Conservation (phyloP, 2,797 vertebrate species). For the Ctenosaura bakeri region DNA sequence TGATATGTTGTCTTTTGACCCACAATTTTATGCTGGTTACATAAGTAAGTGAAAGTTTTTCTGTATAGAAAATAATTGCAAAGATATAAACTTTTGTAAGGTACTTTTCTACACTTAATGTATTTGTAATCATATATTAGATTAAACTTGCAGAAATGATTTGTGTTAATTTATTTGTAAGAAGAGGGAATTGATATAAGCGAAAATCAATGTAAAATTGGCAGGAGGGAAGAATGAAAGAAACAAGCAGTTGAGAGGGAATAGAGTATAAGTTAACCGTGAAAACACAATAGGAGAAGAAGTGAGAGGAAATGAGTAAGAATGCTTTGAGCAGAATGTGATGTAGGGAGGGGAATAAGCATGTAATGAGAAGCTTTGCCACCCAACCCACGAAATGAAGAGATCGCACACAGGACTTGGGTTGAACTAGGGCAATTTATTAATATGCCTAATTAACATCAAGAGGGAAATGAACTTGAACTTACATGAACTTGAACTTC, state of each 20-base stretch:
- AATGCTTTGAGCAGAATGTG: not conserved
- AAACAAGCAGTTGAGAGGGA: not conserved
- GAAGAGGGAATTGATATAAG: not conserved
- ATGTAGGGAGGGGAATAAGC: not conserved
- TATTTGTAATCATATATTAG: not conserved
- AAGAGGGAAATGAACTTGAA: too few species aligned
- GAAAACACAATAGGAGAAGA: not conserved
- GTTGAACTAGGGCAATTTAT: too few species aligned
- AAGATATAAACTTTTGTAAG: not conserved
- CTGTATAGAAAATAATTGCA: not conserved
- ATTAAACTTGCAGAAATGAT: not conserved
- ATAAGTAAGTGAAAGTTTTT: not conserved
- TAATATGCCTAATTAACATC: too few species aligned
- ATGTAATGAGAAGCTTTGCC: not conserved
- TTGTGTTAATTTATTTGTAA: not conserved
- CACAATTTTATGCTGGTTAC: not conserved
- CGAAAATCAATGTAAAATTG: not conserved
- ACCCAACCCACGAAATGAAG: too few species aligned
- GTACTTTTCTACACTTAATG: not conserved
- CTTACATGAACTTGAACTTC: too few species aligned
- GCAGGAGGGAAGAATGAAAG: not conserved
- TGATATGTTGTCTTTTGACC: constrained; percentile 12
- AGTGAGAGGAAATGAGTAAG: not conserved
- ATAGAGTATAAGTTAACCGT: not conserved
- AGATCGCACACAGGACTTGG: too few species aligned